phyloP scores from a whole-genome alignment of 2,888 invertebrate species.

The Netelia melanura region DNA sequence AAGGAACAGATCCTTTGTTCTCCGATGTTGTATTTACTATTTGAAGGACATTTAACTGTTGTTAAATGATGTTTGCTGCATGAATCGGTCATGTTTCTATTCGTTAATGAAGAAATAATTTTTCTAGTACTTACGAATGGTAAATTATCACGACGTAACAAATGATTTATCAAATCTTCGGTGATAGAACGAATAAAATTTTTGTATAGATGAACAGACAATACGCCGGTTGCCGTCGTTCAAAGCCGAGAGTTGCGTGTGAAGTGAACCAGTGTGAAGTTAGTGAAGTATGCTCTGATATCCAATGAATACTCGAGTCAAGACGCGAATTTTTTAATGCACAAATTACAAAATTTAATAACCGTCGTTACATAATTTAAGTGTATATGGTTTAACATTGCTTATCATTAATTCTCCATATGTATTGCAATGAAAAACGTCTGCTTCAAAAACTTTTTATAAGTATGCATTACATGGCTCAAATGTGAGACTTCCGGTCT shows the following conservation, averaged over 20 bases:
- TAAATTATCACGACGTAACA: too few species aligned
- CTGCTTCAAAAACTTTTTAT: background rate
- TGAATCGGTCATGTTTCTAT: too few species aligned
- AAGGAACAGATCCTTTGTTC: background rate
- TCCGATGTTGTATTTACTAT: background rate
- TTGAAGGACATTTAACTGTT: background rate
- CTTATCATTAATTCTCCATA: constrained; percentile 11
- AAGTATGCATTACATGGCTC: constrained; percentile 16
- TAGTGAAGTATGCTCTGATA: constrained; percentile 53
- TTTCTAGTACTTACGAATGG: too few species aligned
- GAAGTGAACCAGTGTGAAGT: too few species aligned
- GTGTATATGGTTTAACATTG: background rate
- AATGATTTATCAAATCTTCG: too few species aligned
- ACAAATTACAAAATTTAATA: background rate
- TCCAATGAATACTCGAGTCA: constrained; percentile 62
- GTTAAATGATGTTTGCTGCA: background rate
- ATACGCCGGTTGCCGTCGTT: too few species aligned
- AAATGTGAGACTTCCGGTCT: constrained; percentile 70
- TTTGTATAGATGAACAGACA: too few species aligned
- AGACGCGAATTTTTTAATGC: constrained; percentile 15
- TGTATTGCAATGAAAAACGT: background rate
- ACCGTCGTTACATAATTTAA: background rate
- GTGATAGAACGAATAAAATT: too few species aligned
- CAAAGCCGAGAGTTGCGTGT: too few species aligned
- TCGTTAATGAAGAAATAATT: too few species aligned